Conservation (phyloP, 1,140 invertebrate species). For the Antheraea mylitta region DNA sequence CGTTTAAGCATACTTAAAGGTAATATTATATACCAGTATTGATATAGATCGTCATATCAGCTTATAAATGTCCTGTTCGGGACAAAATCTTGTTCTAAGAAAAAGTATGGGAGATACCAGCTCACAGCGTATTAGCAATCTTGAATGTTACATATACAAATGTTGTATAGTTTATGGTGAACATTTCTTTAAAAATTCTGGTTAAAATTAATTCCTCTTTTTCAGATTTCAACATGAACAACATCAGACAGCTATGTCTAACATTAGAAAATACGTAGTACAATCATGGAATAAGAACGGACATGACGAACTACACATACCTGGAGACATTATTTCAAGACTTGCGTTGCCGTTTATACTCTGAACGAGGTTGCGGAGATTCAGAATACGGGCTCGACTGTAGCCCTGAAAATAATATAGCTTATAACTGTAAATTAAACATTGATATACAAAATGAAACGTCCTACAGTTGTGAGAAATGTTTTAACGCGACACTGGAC, state of each 20-base stretch:
- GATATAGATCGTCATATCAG: too few relatives aligned
- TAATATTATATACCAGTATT: too few relatives aligned
- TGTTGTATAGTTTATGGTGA: too few relatives aligned
- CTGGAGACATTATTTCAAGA: slow-evolving; percentile 47
- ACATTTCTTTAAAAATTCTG: too few relatives aligned
- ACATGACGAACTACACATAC: slow-evolving; percentile 58
- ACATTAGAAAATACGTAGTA: slow-evolving; percentile 49
- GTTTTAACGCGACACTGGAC: slow-evolving; percentile 48
- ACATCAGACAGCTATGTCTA: neutral
- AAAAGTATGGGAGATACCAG: too few relatives aligned
- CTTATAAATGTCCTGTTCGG: too few relatives aligned
- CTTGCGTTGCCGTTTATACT: slow-evolving; percentile 47
- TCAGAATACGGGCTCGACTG: slow-evolving; percentile 50
- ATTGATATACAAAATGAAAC: slow-evolving; percentile 71
- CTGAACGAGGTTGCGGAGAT: slow-evolving; percentile 41
- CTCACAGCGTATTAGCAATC: too few relatives aligned
- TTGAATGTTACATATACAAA: too few relatives aligned
- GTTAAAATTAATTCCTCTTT: slow-evolving; percentile 4
- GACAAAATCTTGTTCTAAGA: too few relatives aligned
- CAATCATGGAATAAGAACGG: slow-evolving; percentile 37
- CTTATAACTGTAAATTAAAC: slow-evolving; percentile 63
- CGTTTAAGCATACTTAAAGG: too few relatives aligned
- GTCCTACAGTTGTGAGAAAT: slow-evolving; percentile 60
- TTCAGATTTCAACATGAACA: slow-evolving; percentile 23
- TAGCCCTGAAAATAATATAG: slow-evolving; percentile 24